Evolutionary conservation across 2,113 vertebrate genomes (phyloP).

Genomic region (Laticauda colubrina): DNA sequence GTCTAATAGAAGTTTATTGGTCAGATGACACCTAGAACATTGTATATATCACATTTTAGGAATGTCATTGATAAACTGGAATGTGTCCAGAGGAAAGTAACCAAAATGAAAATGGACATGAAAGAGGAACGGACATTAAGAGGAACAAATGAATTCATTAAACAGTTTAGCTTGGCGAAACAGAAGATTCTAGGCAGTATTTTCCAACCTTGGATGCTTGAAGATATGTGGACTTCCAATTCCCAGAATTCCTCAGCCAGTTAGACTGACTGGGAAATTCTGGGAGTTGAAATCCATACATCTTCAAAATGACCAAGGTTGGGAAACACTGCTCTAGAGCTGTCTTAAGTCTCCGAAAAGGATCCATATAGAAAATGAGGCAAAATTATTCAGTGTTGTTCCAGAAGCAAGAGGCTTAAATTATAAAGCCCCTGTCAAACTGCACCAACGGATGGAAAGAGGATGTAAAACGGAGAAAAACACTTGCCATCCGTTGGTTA

Average conservation of each 20-base stretch:
- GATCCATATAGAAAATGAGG: no score
- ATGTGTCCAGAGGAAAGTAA: not conserved
- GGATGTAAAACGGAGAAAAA: no score
- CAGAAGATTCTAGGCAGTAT: not conserved
- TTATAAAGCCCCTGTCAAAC: no score
- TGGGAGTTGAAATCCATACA: not conserved
- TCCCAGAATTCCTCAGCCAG: not conserved
- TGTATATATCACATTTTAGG: not conserved
- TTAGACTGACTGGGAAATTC: not conserved
- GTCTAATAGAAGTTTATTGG: not conserved
- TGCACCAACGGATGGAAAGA: no score
- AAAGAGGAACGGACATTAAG: not conserved
- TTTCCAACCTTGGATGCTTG: no score
- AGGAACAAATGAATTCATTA: not conserved
- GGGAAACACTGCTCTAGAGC: no score
- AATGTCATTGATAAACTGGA: not conserved
- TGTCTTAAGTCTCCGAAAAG: no score
- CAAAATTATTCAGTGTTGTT: no score
- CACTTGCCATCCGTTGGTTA: no score
- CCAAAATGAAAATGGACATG: not conserved
- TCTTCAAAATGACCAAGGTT: not conserved
- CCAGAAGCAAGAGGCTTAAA: no score
- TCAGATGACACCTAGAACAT: not conserved
- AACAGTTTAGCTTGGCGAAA: not conserved
- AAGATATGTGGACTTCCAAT: not conserved